Evolutionary conservation across 2,113 vertebrate genomes (phyloP).

Genomic region (Phalacrocorax aristotelis): DNA sequence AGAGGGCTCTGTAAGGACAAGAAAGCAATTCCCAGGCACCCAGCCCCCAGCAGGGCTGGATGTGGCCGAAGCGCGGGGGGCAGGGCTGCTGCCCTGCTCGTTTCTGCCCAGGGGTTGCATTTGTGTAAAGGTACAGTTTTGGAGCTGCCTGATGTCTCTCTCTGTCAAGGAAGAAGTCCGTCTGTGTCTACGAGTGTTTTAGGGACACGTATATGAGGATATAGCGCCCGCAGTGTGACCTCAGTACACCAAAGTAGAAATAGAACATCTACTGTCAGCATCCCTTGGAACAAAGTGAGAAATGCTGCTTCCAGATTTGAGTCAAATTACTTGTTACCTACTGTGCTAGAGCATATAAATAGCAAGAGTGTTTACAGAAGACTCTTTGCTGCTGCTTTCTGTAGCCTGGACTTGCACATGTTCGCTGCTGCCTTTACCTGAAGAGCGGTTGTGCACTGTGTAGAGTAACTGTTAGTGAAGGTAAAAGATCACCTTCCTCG

Average conservation of each 20-base stretch:
- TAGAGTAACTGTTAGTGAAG: not conserved
- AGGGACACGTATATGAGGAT: not conserved
- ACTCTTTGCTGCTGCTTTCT: not conserved
- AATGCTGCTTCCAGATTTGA: not conserved
- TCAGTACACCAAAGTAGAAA: not conserved
- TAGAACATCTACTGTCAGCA: not conserved
- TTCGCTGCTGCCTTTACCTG: not conserved
- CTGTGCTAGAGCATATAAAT: not conserved
- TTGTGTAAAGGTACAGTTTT: not conserved
- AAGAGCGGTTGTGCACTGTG: not conserved
- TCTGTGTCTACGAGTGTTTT: not conserved
- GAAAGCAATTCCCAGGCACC: not conserved
- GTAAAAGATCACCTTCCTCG: not conserved
- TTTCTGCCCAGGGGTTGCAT: not conserved
- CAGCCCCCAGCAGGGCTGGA: not conserved
- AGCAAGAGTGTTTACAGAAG: not conserved
- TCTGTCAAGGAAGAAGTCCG: not conserved
- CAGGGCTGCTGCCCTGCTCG: not conserved
- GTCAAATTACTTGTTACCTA: not conserved
- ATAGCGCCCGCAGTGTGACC: not conserved
- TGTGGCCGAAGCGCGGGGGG: fast-evolving
- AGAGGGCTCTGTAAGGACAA: conserved; percentile 17
- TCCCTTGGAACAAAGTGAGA: not conserved
- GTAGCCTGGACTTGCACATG: not conserved
- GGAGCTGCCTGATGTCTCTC: fast-evolving